Percentiles rank a stretch among this genome's conserved stretches.
phyloP scores from a whole-genome alignment of 2,797 vertebrate species.

The Lithobates pipiens region DNA sequence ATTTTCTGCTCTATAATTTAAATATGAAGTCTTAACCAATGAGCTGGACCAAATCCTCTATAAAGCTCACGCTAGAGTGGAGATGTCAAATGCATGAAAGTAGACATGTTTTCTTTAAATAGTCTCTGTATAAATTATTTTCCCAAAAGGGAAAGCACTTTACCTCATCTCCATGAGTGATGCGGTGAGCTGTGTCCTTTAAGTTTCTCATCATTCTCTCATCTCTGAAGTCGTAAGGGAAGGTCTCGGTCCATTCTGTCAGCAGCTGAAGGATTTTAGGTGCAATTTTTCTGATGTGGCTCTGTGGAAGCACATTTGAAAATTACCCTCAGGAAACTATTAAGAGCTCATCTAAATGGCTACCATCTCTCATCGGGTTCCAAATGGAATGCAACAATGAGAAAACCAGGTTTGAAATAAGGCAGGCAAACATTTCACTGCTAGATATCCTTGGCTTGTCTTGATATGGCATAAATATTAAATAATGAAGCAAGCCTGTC shows the following conservation, averaged over 20 bases:
- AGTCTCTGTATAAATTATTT: background rate
- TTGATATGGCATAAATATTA: too few species aligned
- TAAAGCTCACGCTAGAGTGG: background rate
- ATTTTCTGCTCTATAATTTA: background rate
- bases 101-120: background rate
- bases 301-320: conserved; percentile 70
- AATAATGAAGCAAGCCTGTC: too few species aligned
- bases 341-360: background rate
- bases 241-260: conserved; percentile 94
- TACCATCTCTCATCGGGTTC: background rate
- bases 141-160: conserved; percentile 52
- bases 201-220: conserved; percentile 93
- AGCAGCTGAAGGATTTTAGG: conserved; percentile 92
- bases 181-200: conserved; percentile 87
- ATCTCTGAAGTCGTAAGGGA: conserved; percentile 94
- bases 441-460: background rate
- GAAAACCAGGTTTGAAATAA: background rate
- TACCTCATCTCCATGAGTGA: conserved; percentile 89
- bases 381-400: background rate
- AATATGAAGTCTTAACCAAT: background rate
- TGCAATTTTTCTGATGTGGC: conserved; percentile 82
- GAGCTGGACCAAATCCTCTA: background rate
- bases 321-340: background rate
- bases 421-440: background rate
- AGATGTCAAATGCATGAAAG: background rate